Conservation (phyloP, 2,113 vertebrate species). For the Regulus satrapa region DNA sequence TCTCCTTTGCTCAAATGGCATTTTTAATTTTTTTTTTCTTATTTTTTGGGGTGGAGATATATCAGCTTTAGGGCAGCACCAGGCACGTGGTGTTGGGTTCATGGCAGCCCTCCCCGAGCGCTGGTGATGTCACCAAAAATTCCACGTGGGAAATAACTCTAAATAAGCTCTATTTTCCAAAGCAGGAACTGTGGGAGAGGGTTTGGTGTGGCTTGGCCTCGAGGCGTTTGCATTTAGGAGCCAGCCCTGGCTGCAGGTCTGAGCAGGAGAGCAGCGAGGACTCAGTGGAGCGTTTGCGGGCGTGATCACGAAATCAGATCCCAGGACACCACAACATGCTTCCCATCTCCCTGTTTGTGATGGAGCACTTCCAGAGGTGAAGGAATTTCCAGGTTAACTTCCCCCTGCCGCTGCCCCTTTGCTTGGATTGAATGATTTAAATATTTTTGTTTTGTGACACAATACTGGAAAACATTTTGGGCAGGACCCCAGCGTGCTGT, state of each 20-base stretch:
- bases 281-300: neutral
- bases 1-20: neutral
- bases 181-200: neutral
- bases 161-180: neutral
- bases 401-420: fast-evolving
- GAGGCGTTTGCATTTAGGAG: neutral
- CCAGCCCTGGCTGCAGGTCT: neutral
- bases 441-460: neutral
- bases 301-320: neutral
- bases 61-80: neutral
- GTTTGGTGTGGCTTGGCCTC: neutral
- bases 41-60: neutral
- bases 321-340: neutral
- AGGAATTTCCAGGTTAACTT: neutral
- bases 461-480: neutral
- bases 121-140: neutral
- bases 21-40: neutral
- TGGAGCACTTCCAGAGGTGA: slow-evolving; percentile 17
- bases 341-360: neutral
- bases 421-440: neutral
- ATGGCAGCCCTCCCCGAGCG: neutral
- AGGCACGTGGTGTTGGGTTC: neutral
- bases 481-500: neutral
- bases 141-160: neutral
- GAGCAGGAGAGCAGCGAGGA: neutral